A percentile compares a stretch with the other conserved stretches of the same genome.
Evolutionary conservation across 2,113 vertebrate genomes (phyloP).

Genomic region (Otus sunia): DNA sequence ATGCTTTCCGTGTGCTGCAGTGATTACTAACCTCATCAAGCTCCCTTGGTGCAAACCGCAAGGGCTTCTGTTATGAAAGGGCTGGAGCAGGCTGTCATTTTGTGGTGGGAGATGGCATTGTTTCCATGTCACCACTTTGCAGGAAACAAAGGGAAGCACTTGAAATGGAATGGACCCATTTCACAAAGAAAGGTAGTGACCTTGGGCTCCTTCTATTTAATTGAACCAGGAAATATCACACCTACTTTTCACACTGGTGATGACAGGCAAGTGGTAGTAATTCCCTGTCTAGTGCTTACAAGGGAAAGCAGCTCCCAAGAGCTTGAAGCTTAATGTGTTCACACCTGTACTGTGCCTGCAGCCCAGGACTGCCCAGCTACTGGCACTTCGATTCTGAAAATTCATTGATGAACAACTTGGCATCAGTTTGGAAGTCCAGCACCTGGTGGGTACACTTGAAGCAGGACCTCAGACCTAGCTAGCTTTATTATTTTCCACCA

Average conservation of each 20-base stretch:
- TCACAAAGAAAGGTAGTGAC: not conserved
- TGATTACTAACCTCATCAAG: constrained; percentile 65
- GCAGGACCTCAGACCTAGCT: not conserved
- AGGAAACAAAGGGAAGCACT: constrained; percentile 53
- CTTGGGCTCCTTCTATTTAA: constrained; percentile 1
- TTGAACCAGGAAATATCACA: not conserved
- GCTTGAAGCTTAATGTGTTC: not conserved
- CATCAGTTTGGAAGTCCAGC: not conserved
- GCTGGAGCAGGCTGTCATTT: constrained; percentile 64
- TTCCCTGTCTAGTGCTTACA: not conserved
- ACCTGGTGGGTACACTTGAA: not conserved
- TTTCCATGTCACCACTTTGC: constrained; percentile 58
- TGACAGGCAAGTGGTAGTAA: constrained; percentile 34
- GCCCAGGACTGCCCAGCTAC: not conserved
- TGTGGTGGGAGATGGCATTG: constrained; percentile 54
- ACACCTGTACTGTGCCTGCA: not conserved
- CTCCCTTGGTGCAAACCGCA: constrained; percentile 52
- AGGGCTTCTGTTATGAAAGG: constrained; percentile 55
- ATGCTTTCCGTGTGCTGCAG: constrained; percentile 45
- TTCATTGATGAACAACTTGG: not conserved
- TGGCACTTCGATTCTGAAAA: not conserved
- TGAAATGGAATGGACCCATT: not conserved
- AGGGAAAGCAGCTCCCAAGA: not conserved
- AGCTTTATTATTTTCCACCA: not conserved
- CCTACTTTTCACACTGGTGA: not conserved